A percentile compares a stretch with the other conserved stretches of the same genome.
Conservation (phyloP, 2,888 invertebrate genomes). For the Lacanobia oleracea region DNA sequence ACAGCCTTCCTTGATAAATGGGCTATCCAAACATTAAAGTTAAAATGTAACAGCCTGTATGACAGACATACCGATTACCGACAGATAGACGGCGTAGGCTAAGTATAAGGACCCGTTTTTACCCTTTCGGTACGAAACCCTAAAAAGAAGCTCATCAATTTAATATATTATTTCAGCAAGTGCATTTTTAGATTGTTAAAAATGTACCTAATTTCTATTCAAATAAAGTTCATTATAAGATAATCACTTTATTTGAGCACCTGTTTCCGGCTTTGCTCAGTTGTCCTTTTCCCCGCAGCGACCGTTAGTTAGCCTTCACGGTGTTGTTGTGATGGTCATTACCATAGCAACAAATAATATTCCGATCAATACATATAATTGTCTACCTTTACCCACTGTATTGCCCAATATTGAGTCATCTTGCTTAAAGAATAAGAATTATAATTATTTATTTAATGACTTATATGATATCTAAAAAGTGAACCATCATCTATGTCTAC, state of each 20-base stretch:
- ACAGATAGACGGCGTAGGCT: no score
- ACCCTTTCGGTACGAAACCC: no score
- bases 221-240: constrained; percentile 3
- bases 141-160: no score
- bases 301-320: not conserved
- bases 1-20: no score
- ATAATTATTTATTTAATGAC: constrained; percentile 5
- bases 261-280: not conserved
- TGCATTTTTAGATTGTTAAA: not conserved
- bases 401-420: constrained; percentile 15
- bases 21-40: no score
- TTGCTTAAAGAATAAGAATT: not conserved
- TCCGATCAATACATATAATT: no score
- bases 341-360: not conserved
- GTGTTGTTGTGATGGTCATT: not conserved
- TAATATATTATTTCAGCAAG: no score
- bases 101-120: no score
- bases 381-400: not conserved
- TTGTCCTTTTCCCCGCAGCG: not conserved
- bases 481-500: constrained; percentile 3
- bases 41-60: no score
- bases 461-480: not conserved
- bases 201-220: not conserved
- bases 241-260: not conserved
- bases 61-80: no score